phyloP scores from a whole-genome alignment of 2,888 invertebrate species.

The Plemyria rubiginata region DNA sequence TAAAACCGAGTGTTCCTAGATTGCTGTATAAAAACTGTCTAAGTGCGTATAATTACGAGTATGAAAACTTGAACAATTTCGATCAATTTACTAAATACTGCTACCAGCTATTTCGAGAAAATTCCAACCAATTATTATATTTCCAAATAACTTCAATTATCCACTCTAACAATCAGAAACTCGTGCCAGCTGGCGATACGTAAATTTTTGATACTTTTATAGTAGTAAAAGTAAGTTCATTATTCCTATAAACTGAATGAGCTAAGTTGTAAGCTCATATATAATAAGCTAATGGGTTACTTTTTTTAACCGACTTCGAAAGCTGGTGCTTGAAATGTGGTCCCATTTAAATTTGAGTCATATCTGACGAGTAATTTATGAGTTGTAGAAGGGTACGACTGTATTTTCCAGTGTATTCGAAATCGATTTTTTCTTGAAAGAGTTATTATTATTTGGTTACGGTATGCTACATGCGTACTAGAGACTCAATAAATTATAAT shows the following conservation, averaged over 20 bases:
- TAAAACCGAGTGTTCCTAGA: constrained; percentile 1
- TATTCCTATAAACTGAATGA: background rate
- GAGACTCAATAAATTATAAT: background rate
- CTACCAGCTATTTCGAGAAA: constrained; percentile 23
- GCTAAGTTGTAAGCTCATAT: no score
- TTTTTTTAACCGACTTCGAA: no score
- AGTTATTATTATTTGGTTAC: no score
- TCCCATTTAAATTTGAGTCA: no score
- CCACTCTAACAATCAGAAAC: constrained; percentile 29
- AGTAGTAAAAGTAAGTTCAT: constrained; percentile 10
- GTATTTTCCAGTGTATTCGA: no score
- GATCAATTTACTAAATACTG: constrained; percentile 22
- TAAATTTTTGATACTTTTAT: constrained; percentile 23
- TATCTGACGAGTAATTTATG: no score
- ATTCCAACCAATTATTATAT: constrained; percentile 37
- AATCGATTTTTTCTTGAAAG: no score
- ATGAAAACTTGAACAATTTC: constrained; percentile 25
- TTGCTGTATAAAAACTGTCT: constrained; percentile 4
- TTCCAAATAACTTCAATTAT: constrained; percentile 36
- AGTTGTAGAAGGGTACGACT: no score
- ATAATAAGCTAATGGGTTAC: no score
- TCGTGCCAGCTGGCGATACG: constrained; percentile 8
- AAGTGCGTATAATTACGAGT: constrained; percentile 20
- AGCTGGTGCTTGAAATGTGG: no score
- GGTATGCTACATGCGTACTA: no score